A percentile compares a stretch with the other conserved stretches of the same genome.
These are phyloP conservation scores for Bombyx mandarina DNA, from an alignment of 1,140 invertebrate genomes.

Conservation along the genomic window DNA sequence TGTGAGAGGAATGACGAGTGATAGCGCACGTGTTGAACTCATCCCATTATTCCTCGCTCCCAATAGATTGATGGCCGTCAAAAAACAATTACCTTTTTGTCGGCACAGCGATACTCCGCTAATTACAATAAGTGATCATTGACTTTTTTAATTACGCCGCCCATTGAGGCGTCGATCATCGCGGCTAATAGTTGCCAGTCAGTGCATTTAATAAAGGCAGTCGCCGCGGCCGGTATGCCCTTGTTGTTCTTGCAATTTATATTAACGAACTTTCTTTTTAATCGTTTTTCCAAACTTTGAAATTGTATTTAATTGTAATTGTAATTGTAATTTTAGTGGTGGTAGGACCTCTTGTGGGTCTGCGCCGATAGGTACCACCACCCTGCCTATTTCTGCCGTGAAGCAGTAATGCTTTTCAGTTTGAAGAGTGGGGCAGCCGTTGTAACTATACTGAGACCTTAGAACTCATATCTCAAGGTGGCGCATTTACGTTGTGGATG, in stretches of 20 bases:
- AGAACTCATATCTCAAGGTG: no score
- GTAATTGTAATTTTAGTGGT: no score
- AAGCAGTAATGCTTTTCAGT: no score
- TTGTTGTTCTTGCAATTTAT: constrained; percentile 41
- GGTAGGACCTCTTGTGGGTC: no score
- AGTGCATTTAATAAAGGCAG: constrained; percentile 57
- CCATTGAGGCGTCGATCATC: constrained; percentile 59
- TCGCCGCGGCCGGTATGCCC: constrained; percentile 30
- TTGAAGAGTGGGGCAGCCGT: no score
- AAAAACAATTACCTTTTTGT: constrained; percentile 64
- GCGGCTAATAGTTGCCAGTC: constrained; percentile 56
- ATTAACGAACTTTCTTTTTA: constrained; percentile 28
- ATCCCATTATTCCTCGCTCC: constrained; percentile 22
- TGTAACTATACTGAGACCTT: no score
- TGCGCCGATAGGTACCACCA: no score
- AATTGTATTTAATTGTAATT: no score
- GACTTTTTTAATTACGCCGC: constrained; percentile 64
- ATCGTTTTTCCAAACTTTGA: constrained; percentile 2
- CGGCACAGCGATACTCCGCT: constrained; percentile 51
- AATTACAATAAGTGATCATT: constrained; percentile 68
- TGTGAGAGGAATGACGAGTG: constrained; percentile 9
- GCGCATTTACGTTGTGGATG: no score
- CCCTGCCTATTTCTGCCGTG: no score
- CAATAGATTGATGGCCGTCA: constrained; percentile 49
- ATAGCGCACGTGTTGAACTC: constrained; percentile 27